Evolutionary conservation across 2,113 vertebrate genomes (phyloP).

Genomic region (Nestor notabilis): DNA sequence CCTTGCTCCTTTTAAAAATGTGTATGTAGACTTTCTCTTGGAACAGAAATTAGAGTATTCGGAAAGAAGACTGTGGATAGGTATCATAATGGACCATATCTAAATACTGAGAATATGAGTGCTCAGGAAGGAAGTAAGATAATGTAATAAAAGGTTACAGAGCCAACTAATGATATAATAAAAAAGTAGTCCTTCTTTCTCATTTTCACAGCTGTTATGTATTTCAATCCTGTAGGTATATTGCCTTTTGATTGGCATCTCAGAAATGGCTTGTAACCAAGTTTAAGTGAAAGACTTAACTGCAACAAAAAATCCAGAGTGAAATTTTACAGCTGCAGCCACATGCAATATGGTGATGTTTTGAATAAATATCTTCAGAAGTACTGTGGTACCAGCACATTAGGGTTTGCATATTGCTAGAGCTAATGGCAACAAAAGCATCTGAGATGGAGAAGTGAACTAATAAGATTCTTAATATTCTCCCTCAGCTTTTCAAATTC

Average conservation of each 20-base stretch:
- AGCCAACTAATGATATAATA: not conserved
- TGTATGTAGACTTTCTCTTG: not conserved
- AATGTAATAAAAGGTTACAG: not conserved
- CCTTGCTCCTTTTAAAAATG: not conserved
- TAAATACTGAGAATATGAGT: not conserved
- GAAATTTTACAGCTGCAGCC: not conserved
- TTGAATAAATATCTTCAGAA: not conserved
- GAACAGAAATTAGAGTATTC: not conserved
- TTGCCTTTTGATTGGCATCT: not conserved
- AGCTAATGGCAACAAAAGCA: not conserved
- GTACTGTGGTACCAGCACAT: not conserved
- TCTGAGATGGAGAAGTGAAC: not conserved
- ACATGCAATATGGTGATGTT: not conserved
- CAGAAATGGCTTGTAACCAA: not conserved
- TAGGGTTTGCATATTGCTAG: not conserved
- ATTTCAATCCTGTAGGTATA: not conserved
- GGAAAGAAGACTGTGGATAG: not conserved
- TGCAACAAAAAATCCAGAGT: not conserved
- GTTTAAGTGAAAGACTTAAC: not conserved
- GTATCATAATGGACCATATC: not conserved
- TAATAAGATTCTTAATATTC: not conserved
- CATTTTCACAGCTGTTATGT: not conserved
- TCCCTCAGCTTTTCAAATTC: not conserved
- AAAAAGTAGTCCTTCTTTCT: not conserved
- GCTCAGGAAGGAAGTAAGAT: not conserved